Evolutionary conservation across 2,113 vertebrate genomes (phyloP), one percentile per base, ranked within the genome.

Genomic region (Laticauda laticaudata): DNA sequence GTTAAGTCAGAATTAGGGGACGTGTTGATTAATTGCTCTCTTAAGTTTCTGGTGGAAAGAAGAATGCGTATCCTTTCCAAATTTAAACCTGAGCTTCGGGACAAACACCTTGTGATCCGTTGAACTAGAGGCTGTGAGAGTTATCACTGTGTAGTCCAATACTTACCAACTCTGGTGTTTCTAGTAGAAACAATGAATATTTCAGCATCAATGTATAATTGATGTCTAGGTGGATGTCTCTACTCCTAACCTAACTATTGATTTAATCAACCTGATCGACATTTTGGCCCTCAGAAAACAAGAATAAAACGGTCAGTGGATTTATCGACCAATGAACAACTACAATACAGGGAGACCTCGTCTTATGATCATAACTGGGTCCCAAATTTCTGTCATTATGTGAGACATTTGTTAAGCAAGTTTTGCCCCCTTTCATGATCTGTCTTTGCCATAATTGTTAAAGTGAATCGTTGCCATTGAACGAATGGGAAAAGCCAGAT

Each of bases 151-250:
- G 92, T 96, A 97, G 95, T 94, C 94, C 95, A 97, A 97, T 97
- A 96, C 95, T 94, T 87, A 18, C 69, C 81, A 93, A 94, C 95
- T 94, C 93, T 92, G 91, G 93, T 89, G 92, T 81, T 91, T 96
- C 97, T 94, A 97, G 97, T 96, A 97, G 96, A 98, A 98, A 97
- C 43, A 81, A 98, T 98, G 95, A 97, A 98, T 98, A 95, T 98
- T 98, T 98, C 96, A 98, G 96, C 95, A 97, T 94, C 55, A 85
- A 94, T 97, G 96, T 96, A 98, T 98, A 94, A 98, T 98, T 96
- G 93, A 97, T 93, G 75, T 90, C 34, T 34, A 95, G 64, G 93
- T 92, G 95, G 92, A 93, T 92, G 39, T 93, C 81, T 69, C 95
- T 55, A 18, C 55, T 90, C 88, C 89, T 93, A 75, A 96, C 94